Percentiles rank a stretch among this genome's conserved stretches.
Conservation (phyloP, 2,888 invertebrate species). For the Bembecia ichneumoniformis region DNA sequence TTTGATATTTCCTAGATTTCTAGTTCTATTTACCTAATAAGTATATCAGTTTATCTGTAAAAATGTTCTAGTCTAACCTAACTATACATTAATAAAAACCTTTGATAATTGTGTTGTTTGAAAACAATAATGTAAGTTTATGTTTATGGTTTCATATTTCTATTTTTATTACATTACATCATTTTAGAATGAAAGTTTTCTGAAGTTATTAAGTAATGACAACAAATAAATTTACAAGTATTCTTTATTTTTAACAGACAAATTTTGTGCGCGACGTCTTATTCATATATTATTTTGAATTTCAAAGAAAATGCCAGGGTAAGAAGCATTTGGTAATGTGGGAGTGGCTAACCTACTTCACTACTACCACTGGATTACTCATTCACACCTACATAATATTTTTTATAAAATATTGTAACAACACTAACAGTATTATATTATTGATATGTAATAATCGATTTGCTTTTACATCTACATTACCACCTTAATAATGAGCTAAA, state of each 20-base stretch:
- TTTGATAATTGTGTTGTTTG: too few relatives aligned
- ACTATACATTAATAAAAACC: too few relatives aligned
- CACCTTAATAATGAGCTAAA: too few relatives aligned
- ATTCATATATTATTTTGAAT: conserved; percentile 19
- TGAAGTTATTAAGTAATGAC: background rate
- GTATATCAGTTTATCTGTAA: too few relatives aligned
- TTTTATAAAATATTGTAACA: too few relatives aligned
- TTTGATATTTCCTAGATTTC: too few relatives aligned
- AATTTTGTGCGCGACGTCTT: conserved; percentile 18
- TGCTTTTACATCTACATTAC: too few relatives aligned
- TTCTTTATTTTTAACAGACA: conserved; percentile 5
- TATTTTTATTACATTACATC: conserved; percentile 55
- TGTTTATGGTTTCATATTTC: conserved; percentile 10
- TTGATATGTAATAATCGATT: too few relatives aligned
- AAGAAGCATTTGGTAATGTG: conserved; percentile 50
- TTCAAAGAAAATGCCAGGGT: conserved; percentile 63
- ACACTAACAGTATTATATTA: too few relatives aligned
- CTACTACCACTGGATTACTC: conserved; percentile 23
- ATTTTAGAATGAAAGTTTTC: conserved; percentile 13
- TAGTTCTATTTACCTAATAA: too few relatives aligned
- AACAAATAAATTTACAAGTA: background rate
- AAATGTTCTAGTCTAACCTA: too few relatives aligned
- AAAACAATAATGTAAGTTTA: background rate
- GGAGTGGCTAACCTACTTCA: conserved; percentile 41
- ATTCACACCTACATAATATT: conserved; percentile 28